A percentile compares a stretch with the other conserved stretches of the same genome.
Conservation (phyloP, 2,113 vertebrate species). For the Nyctibius bracteatus region DNA sequence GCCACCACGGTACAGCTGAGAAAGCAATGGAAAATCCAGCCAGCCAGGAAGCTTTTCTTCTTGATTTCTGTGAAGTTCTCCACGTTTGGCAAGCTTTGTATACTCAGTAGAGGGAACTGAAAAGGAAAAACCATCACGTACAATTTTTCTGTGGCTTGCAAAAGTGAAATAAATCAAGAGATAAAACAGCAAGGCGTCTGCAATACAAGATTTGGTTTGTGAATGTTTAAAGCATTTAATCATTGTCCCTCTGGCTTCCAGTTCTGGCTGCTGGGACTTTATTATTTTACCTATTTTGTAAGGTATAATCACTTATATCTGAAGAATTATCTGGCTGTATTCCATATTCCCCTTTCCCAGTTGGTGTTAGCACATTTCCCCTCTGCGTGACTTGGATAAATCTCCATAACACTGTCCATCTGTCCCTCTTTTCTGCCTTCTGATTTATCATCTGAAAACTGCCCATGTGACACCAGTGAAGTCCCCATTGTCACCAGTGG, state of each 20-base stretch:
- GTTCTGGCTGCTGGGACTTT: background rate
- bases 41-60: constrained; percentile 33
- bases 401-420: background rate
- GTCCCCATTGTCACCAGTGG: background rate
- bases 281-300: background rate
- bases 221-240: constrained; percentile 6
- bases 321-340: background rate
- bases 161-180: constrained; percentile 45
- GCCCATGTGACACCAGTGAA: background rate
- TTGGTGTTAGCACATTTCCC: background rate
- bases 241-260: background rate
- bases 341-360: background rate
- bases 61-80: constrained; percentile 18
- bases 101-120: background rate
- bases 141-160: constrained; percentile 30
- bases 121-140: constrained; percentile 48
- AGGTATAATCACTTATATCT: background rate
- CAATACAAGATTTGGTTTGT: background rate
- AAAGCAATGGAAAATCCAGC: constrained; percentile 52
- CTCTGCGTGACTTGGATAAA: background rate
- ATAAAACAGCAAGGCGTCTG: background rate
- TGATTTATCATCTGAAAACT: background rate
- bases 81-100: constrained; percentile 2
- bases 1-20: background rate
- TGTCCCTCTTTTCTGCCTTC: background rate